These are phyloP conservation scores for Cydia pomonella DNA, from an alignment of 1,140 invertebrate species.

Conservation along the genomic window DNA sequence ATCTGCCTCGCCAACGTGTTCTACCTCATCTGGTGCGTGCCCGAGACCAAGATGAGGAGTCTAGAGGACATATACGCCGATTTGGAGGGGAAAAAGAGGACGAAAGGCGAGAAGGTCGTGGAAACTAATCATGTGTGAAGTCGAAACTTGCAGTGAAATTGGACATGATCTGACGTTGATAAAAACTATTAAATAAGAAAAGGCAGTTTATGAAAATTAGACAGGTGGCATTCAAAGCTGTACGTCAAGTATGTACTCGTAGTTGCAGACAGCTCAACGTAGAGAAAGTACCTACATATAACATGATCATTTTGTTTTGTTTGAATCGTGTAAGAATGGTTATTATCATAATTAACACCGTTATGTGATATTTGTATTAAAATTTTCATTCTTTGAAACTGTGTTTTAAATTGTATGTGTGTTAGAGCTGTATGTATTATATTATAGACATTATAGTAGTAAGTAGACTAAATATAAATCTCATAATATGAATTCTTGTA, in stretches of 20 bases:
- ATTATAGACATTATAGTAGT: too few relatives aligned
- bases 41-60: slow-evolving; percentile 88
- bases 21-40: slow-evolving; percentile 84
- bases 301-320: too few relatives aligned
- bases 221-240: too few relatives aligned
- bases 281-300: too few relatives aligned
- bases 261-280: too few relatives aligned
- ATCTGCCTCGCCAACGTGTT: slow-evolving; percentile 83
- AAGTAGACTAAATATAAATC: not conserved
- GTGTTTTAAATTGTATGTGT: not conserved
- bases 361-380: not conserved
- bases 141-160: not conserved
- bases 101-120: slow-evolving; percentile 45
- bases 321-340: too few relatives aligned
- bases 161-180: not conserved
- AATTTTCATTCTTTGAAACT: not conserved
- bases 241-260: too few relatives aligned
- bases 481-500: too few relatives aligned
- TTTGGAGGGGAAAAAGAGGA: slow-evolving; percentile 59
- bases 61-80: slow-evolving; percentile 85
- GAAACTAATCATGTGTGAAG: slow-evolving; percentile 56
- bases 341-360: too few relatives aligned
- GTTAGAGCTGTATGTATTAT: not conserved
- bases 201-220: not conserved
- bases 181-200: not conserved